Evolutionary conservation across 1,140 invertebrate genomes (phyloP).

Genomic region (Solen grandis): DNA sequence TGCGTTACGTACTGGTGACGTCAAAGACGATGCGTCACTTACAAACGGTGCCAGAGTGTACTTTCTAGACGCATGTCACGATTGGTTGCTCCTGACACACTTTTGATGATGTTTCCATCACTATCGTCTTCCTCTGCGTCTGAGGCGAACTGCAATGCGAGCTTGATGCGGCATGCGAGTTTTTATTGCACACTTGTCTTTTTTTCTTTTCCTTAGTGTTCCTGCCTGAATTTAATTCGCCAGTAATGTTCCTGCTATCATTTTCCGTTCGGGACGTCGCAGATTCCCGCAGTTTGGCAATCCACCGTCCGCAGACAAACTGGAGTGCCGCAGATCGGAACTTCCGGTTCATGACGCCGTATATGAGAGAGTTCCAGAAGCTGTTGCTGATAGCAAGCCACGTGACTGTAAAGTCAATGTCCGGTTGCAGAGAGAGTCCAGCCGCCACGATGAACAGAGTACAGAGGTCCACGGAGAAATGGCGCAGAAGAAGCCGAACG

Average conservation of each 20-base stretch:
- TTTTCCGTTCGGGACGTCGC: not conserved
- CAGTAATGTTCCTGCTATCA: not conserved
- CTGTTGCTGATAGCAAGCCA: constrained; percentile 64
- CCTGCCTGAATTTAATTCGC: too few relatives aligned
- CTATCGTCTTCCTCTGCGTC: too few relatives aligned
- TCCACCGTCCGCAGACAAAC: constrained; percentile 24
- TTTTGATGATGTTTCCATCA: too few relatives aligned
- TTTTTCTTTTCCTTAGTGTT: too few relatives aligned
- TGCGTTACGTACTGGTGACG: too few relatives aligned
- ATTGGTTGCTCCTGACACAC: too few relatives aligned
- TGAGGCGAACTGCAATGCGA: too few relatives aligned
- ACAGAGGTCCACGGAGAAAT: constrained; percentile 59
- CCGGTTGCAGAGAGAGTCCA: constrained; percentile 4
- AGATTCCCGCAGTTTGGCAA: constrained; percentile 21
- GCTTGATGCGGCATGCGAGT: too few relatives aligned
- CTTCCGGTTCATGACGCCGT: constrained; percentile 53
- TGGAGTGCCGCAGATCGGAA: constrained; percentile 47
- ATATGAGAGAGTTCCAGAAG: constrained; percentile 61
- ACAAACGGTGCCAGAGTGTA: too few relatives aligned
- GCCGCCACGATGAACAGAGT: constrained; percentile 45
- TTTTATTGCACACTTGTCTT: too few relatives aligned
- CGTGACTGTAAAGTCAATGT: constrained; percentile 54
- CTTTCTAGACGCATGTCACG: too few relatives aligned
- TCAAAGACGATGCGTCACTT: too few relatives aligned
- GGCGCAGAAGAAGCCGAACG: constrained; percentile 58